These are phyloP conservation scores for Channa maculata DNA, from an alignment of 2,113 vertebrate species.

Conservation along the genomic window DNA sequence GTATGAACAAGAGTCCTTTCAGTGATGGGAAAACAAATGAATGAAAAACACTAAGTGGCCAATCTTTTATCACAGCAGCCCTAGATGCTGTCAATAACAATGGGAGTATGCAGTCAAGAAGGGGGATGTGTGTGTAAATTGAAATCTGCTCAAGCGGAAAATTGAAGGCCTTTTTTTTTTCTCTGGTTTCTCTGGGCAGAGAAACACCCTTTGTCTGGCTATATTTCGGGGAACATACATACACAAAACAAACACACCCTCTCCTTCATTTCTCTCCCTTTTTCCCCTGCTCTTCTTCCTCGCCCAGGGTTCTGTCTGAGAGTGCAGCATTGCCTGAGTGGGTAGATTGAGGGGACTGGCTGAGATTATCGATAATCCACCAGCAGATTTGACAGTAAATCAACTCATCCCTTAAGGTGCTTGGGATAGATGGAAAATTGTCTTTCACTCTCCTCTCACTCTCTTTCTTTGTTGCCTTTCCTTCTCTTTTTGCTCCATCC, in stretches of 20 bases:
- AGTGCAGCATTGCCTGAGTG: conserved; percentile 13
- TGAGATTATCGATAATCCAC: conserved; percentile 79
- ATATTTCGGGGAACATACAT: conserved; percentile 33
- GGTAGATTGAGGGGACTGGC: conserved; percentile 57
- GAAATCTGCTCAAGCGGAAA: conserved; percentile 80
- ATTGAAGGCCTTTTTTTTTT: conserved; percentile 71
- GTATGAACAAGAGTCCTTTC: conserved; percentile 17
- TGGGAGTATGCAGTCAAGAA: conserved; percentile 48
- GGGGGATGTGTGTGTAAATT: conserved; percentile 67
- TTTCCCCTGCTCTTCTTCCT: neutral
- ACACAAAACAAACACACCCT: conserved; percentile 60
- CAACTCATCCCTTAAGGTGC: conserved; percentile 71
- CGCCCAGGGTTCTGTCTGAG: conserved; percentile 34
- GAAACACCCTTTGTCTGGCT: conserved; percentile 49
- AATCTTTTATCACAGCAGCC: conserved; percentile 65
- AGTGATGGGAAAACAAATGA: conserved; percentile 42
- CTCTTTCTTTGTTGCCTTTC: neutral
- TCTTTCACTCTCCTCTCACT: conserved; percentile 32
- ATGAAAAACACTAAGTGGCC: conserved; percentile 51
- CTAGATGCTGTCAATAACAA: conserved; percentile 72
- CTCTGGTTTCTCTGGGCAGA: conserved; percentile 56
- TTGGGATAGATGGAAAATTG: conserved; percentile 55
- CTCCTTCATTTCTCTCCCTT: conserved; percentile 27
- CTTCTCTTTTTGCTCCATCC: conserved; percentile 24
- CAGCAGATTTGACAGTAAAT: conserved; percentile 75